A percentile compares a stretch with the other conserved stretches of the same genome.
Conservation (phyloP, 1,140 invertebrate species). For the Orchestia grillus region DNA sequence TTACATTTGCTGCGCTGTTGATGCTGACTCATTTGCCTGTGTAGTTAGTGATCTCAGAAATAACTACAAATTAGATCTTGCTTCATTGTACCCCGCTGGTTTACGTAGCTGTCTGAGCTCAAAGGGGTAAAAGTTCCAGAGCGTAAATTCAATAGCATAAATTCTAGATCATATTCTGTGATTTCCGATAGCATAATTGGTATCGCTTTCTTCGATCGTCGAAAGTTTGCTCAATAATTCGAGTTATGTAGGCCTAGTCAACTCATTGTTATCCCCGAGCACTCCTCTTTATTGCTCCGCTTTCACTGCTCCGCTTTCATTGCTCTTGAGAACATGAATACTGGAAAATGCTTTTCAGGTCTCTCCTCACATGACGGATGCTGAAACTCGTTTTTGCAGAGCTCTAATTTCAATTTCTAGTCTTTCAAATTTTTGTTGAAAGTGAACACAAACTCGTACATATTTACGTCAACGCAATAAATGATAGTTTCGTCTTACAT, state of each 20-base stretch:
- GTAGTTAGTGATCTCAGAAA: background rate
- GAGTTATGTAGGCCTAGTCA: slow-evolving; percentile 5
- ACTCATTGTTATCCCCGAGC: background rate
- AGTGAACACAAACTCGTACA: background rate
- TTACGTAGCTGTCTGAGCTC: background rate
- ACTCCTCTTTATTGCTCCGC: background rate
- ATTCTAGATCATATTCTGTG: background rate
- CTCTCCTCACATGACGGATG: background rate
- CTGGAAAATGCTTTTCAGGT: background rate
- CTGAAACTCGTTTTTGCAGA: background rate
- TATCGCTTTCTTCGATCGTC: background rate
- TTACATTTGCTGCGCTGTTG: background rate
- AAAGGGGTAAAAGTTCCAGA: no score
- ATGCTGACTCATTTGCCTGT: background rate
- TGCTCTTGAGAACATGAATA: background rate
- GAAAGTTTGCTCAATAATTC: background rate
- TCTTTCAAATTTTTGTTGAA: no score
- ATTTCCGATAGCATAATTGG: background rate
- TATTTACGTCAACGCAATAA: background rate
- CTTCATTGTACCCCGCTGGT: background rate
- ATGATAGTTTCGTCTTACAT: background rate
- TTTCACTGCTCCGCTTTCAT: background rate
- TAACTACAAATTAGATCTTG: background rate
- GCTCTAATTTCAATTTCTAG: background rate
- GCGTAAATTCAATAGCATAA: background rate